phyloP scores from a whole-genome alignment of 2,888 invertebrate species.

The Pachydiplax longipennis region DNA sequence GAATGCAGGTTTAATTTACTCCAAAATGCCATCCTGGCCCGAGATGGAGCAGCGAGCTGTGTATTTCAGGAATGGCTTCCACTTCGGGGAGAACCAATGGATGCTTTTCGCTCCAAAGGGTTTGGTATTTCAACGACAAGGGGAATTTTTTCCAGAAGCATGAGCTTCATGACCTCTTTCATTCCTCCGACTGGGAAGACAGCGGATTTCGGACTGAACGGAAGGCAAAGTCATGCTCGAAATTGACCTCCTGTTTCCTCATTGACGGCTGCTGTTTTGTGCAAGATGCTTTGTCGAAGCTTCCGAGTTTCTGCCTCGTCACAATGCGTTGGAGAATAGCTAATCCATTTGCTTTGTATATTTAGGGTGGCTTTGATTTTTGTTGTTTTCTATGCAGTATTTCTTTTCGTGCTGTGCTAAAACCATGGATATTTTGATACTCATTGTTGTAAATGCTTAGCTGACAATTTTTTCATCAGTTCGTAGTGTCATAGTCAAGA shows the following conservation, averaged over 20 bases:
- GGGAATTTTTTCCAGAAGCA: not conserved
- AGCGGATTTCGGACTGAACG: not conserved
- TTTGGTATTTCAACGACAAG: not conserved
- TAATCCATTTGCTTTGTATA: too few species aligned
- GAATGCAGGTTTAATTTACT: constrained; percentile 45
- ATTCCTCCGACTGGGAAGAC: not conserved
- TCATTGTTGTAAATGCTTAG: too few species aligned
- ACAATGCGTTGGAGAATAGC: too few species aligned
- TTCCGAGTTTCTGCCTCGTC: too few species aligned
- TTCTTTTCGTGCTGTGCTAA: too few species aligned
- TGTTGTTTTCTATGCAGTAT: too few species aligned
- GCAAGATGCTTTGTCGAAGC: too few species aligned
- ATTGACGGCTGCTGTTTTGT: not conserved
- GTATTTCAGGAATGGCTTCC: constrained; percentile 10
- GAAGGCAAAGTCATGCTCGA: not conserved
- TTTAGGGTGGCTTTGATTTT: too few species aligned
- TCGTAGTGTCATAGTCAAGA: too few species aligned
- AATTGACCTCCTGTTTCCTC: not conserved
- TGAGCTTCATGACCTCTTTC: not conserved
- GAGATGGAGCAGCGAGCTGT: not conserved
- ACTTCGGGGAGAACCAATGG: not conserved
- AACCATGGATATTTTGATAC: too few species aligned
- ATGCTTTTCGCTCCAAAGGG: not conserved
- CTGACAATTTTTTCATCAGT: too few species aligned
- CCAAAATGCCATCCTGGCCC: not conserved